Conservation (phyloP, 1,140 invertebrate species). For the Trachymyrmex septentrionalis region DNA sequence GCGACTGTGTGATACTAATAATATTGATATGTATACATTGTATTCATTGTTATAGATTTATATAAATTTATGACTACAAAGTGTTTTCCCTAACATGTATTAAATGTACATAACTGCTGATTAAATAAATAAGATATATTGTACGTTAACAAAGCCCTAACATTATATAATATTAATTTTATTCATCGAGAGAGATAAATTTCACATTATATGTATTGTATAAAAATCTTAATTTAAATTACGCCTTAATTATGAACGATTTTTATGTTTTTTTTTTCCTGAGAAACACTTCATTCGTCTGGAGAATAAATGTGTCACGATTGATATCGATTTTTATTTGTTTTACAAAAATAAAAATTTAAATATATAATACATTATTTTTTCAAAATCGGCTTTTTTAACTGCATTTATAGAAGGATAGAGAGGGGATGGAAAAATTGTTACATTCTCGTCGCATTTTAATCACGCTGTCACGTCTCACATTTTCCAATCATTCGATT, state of each 20-base stretch:
- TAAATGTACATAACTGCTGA: not conserved
- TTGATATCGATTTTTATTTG: conserved; percentile 12
- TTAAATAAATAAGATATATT: conserved; percentile 6
- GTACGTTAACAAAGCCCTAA: not conserved
- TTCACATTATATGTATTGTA: conserved; percentile 9
- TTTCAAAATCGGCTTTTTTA: conserved; percentile 2
- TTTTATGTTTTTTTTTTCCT: not conserved
- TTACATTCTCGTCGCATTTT: conserved; percentile 5
- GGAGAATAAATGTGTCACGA: conserved; percentile 29
- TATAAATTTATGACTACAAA: not conserved
- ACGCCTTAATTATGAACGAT: conserved; percentile 7
- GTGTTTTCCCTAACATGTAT: not conserved
- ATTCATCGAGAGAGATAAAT: conserved; percentile 15
- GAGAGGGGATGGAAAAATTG: not conserved
- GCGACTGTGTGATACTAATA: too few relatives aligned
- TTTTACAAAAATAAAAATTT: conserved; percentile 54
- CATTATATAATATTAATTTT: conserved; percentile 37
- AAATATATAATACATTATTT: conserved; percentile 43
- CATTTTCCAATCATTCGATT: not conserved
- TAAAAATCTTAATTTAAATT: conserved; percentile 40
- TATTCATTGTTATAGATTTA: too few relatives aligned
- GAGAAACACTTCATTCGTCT: not conserved
- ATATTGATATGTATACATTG: too few relatives aligned
- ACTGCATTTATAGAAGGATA: not conserved
- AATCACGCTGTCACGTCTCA: not conserved